A percentile compares a stretch with the other conserved stretches of the same genome.
These are phyloP conservation scores for Elymnias hypermnestra DNA, from an alignment of 1,140 invertebrate species.

Conservation along the genomic window DNA sequence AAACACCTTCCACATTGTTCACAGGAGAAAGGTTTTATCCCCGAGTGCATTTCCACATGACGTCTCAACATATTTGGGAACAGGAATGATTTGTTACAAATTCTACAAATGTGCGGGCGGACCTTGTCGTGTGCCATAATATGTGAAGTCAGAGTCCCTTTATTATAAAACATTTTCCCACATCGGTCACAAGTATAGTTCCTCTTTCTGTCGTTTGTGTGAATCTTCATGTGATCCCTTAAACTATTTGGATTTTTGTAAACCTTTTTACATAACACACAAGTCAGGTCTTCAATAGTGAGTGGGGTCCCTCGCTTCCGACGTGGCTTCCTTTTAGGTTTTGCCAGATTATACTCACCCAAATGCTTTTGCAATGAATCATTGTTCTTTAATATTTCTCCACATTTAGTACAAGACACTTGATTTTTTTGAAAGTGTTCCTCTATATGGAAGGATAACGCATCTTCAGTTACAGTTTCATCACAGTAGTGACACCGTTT, in stretches of 20 bases:
- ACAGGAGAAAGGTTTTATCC: conserved; percentile 85
- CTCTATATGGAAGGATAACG: conserved; percentile 25
- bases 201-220: conserved; percentile 44
- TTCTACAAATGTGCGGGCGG: conserved; percentile 84
- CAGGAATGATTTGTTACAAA: conserved; percentile 79
- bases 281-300: conserved; percentile 41
- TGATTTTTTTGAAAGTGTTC: conserved; percentile 32
- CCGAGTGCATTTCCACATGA: conserved; percentile 80
- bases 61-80: conserved; percentile 53
- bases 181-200: conserved; percentile 60
- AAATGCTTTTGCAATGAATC: conserved; percentile 36
- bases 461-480: conserved; percentile 23
- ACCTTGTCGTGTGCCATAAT: conserved; percentile 81
- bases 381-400: conserved; percentile 38
- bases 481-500: conserved; percentile 48
- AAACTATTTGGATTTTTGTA: conserved; percentile 49
- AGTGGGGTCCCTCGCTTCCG: conserved; percentile 38
- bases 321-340: conserved; percentile 31
- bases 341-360: conserved; percentile 29
- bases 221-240: conserved; percentile 46
- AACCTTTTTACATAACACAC: conserved; percentile 49
- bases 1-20: conserved; percentile 85
- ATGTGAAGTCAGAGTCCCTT: conserved; percentile 69
- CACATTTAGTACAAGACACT: conserved; percentile 36
- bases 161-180: conserved; percentile 58